Percentiles rank a stretch among this genome's conserved stretches.
These are phyloP conservation scores for Peromyscus polionotus DNA, from an alignment of 2,113 vertebrate species.

Conservation along the genomic window DNA sequence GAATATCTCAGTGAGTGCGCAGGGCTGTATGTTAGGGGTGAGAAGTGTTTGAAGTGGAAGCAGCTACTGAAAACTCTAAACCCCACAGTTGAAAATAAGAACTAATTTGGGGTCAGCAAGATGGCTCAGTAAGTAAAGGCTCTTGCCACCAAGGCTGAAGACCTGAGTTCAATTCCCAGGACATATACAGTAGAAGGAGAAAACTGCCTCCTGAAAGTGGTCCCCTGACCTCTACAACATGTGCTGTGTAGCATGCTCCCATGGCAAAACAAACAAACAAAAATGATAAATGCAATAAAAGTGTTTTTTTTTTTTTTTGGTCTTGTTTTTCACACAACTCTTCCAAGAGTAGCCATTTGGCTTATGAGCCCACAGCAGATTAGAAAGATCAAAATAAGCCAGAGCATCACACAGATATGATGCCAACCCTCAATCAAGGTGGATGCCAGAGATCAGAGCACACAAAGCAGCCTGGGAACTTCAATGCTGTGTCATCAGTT, in stretches of 20 bases:
- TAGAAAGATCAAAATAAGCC: not conserved
- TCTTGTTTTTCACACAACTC: not conserved
- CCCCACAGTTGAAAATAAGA: not conserved
- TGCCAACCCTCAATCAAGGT: not conserved
- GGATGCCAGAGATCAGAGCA: not conserved
- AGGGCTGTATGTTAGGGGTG: not conserved
- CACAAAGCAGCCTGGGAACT: not conserved
- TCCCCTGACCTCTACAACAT: not conserved
- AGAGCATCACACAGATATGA: too few species aligned
- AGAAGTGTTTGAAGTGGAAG: not conserved
- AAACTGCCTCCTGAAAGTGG: too few species aligned
- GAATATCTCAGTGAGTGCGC: too few species aligned
- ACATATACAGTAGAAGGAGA: not conserved
- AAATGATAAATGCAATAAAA: not conserved
- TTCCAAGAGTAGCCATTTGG: not conserved
- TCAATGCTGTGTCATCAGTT: not conserved
- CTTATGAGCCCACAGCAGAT: not conserved
- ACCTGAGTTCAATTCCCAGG: not conserved
- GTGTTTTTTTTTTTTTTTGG: not conserved
- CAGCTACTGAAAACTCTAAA: not conserved
- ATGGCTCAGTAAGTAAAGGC: not conserved
- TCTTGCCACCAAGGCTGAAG: not conserved
- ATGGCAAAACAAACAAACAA: not conserved
- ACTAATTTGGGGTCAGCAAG: not conserved
- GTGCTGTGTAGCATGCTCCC: not conserved